These are phyloP conservation scores for Oryzias javanicus DNA, from an alignment of 2,113 vertebrate genomes.

Conservation along the genomic window DNA sequence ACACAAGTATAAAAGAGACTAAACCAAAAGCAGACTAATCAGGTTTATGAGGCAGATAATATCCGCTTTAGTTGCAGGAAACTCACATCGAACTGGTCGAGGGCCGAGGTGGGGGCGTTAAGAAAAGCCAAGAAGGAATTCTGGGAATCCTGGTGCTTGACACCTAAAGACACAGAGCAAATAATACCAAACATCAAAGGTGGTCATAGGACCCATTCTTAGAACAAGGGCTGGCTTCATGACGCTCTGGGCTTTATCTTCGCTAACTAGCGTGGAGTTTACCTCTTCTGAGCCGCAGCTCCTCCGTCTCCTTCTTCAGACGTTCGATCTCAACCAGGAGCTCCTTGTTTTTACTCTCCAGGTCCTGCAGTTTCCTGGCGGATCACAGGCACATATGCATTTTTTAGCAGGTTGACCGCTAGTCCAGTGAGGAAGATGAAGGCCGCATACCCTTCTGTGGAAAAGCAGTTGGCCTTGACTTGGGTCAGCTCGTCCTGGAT, in stretches of 20 bases:
- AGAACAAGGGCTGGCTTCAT: slow-evolving; percentile 4
- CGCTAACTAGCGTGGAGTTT: background rate
- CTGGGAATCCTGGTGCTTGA: slow-evolving; percentile 99
- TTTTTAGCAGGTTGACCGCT: background rate
- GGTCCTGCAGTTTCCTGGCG: slow-evolving; percentile 92
- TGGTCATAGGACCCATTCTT: slow-evolving; percentile 46
- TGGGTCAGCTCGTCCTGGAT: slow-evolving; percentile 97
- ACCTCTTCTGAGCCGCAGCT: slow-evolving; percentile 93
- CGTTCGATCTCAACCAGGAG: slow-evolving; percentile 89
- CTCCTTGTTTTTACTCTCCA: slow-evolving; percentile 91
- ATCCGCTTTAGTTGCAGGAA: slow-evolving; percentile 1
- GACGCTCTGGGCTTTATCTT: background rate
- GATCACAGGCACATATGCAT: background rate
- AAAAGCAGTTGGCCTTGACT: slow-evolving; percentile 90
- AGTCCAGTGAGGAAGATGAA: too few species aligned
- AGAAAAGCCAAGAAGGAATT: slow-evolving; percentile 99
- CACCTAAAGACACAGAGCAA: slow-evolving; percentile 81
- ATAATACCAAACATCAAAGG: slow-evolving; percentile 51
- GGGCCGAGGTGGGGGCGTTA: slow-evolving; percentile 92
- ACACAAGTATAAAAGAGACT: slow-evolving; percentile 35
- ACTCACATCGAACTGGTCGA: slow-evolving; percentile 98
- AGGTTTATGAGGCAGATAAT: background rate
- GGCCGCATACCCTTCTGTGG: slow-evolving; percentile 88
- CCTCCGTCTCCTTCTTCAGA: slow-evolving; percentile 93
- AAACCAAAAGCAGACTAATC: slow-evolving; percentile 7